phyloP scores from a whole-genome alignment of 2,113 vertebrate genomes.

The Oncorhynchus nerka region DNA sequence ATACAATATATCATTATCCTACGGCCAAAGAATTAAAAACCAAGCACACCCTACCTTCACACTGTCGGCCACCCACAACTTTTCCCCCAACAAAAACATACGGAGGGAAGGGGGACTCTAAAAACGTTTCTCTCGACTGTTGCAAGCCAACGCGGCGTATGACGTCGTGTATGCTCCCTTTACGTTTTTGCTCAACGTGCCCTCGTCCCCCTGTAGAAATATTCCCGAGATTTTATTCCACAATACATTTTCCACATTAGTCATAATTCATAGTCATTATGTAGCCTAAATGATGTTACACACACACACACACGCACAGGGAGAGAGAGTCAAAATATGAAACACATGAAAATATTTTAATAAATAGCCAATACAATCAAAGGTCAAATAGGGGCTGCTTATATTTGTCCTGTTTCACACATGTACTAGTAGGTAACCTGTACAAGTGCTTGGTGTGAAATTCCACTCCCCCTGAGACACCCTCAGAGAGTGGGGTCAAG shows the following conservation, averaged over 20 bases:
- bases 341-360: neutral
- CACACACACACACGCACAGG: neutral
- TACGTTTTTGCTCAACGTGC: slow-evolving; percentile 37
- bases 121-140: slow-evolving; percentile 70
- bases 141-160: slow-evolving; percentile 75
- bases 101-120: slow-evolving; percentile 39
- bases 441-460: too few relatives aligned
- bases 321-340: neutral
- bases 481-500: too few relatives aligned
- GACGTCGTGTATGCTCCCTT: slow-evolving; percentile 63
- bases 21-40: slow-evolving; percentile 41
- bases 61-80: slow-evolving; percentile 58
- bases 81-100: slow-evolving; percentile 76
- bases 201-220: neutral
- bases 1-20: slow-evolving; percentile 35
- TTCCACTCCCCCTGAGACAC: too few relatives aligned
- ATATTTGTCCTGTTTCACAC: too few relatives aligned
- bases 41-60: slow-evolving; percentile 58
- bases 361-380: neutral
- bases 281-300: neutral
- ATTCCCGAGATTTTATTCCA: neutral
- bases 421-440: too few relatives aligned
- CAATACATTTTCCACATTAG: neutral
- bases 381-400: too few relatives aligned
- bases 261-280: too few relatives aligned